These are phyloP conservation scores for Iselma pallidipennis DNA, from an alignment of 2,888 invertebrate genomes.

Conservation along the genomic window DNA sequence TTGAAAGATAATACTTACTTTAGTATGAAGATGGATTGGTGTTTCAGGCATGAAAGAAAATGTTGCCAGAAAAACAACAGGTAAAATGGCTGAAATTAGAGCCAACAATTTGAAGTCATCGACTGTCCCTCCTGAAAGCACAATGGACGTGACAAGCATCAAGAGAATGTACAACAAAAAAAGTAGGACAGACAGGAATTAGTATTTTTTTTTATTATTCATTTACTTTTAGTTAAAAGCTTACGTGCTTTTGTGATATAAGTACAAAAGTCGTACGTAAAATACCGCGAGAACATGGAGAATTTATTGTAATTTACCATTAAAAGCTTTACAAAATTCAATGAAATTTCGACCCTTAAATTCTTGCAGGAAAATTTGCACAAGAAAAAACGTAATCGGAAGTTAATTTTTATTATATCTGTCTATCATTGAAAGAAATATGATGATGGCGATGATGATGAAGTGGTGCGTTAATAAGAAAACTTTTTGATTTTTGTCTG, in stretches of 20 bases:
- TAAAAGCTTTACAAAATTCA: too few relatives aligned
- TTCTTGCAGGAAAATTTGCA: too few relatives aligned
- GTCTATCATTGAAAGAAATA: background rate
- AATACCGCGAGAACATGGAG: background rate
- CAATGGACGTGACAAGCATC: background rate
- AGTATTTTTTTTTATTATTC: conserved; percentile 17
- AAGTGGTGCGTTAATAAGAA: background rate
- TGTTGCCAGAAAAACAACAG: conserved; percentile 53
- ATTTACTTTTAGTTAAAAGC: conserved; percentile 17
- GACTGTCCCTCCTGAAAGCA: conserved; percentile 48
- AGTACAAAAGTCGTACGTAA: conserved; percentile 1
- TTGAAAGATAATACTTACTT: conserved; percentile 52
- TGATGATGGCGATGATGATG: too few relatives aligned
- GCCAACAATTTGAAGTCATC: conserved; percentile 56
- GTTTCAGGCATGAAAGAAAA: conserved; percentile 73
- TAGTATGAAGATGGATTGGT: conserved; percentile 65
- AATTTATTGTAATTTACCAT: too few relatives aligned
- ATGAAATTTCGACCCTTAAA: too few relatives aligned
- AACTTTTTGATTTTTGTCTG: background rate
- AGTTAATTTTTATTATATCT: too few relatives aligned
- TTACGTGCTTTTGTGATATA: conserved; percentile 19
- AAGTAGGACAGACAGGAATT: conserved; percentile 9
- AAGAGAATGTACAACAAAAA: conserved; percentile 5
- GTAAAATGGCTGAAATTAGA: conserved; percentile 52
- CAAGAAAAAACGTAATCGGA: too few relatives aligned